Conservation (phyloP, 2,113 vertebrate genomes). For the Pelmatolapia mariae region DNA sequence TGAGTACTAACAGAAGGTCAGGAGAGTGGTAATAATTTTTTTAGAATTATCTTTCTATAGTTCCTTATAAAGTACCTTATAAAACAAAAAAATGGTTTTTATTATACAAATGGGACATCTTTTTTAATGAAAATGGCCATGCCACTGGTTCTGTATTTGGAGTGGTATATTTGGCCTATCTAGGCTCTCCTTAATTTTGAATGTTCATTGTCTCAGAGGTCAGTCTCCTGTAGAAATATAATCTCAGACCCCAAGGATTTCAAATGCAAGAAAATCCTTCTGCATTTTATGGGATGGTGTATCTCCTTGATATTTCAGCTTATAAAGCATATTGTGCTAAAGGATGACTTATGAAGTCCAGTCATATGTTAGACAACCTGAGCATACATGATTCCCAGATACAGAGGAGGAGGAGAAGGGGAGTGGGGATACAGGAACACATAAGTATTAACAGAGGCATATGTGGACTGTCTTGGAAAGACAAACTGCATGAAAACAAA, state of each 20-base stretch:
- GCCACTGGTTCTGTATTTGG: background rate
- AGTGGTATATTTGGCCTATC: background rate
- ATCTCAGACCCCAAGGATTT: background rate
- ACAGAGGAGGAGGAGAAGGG: background rate
- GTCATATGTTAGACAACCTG: background rate
- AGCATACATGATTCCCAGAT: background rate
- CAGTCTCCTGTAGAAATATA: background rate
- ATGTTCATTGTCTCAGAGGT: background rate
- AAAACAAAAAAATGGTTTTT: background rate
- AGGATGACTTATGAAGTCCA: background rate
- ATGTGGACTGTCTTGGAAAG: background rate
- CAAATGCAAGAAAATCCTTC: background rate
- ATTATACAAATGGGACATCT: background rate
- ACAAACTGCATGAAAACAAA: background rate
- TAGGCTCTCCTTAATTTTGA: background rate
- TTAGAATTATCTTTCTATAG: background rate
- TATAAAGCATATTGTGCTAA: background rate
- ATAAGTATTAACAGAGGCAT: background rate
- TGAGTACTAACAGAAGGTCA: background rate
- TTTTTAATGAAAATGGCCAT: background rate
- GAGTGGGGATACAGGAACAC: background rate
- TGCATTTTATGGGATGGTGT: background rate
- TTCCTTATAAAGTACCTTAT: background rate
- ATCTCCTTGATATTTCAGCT: background rate
- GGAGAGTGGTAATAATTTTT: background rate